phyloP scores from a whole-genome alignment of 2,113 vertebrate species.

The Lagenorhynchus albirostris region DNA sequence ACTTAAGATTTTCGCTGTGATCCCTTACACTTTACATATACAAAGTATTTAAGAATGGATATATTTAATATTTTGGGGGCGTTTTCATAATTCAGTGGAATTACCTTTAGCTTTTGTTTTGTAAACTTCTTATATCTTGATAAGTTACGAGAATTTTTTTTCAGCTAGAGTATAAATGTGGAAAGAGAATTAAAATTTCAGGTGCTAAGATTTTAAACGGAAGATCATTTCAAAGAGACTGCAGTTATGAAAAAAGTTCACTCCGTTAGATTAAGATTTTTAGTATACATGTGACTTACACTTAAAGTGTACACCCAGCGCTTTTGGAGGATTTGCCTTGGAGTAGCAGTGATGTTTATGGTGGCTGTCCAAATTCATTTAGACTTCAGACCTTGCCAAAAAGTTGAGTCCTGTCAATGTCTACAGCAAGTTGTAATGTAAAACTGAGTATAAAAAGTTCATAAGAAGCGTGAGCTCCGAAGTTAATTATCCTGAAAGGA shows the following conservation, averaged over 20 bases:
- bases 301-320: not conserved
- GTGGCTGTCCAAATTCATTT: not conserved
- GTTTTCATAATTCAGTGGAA: slow-evolving; percentile 7
- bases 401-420: not conserved
- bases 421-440: not conserved
- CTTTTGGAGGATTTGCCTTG: not conserved
- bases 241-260: not conserved
- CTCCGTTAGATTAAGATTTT: not conserved
- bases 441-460: not conserved
- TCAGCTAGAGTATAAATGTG: not conserved
- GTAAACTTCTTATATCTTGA: not conserved
- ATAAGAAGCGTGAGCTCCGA: not conserved
- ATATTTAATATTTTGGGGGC: not conserved
- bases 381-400: not conserved
- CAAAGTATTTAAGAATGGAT: not conserved
- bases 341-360: not conserved
- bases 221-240: not conserved
- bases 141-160: not conserved
- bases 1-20: not conserved
- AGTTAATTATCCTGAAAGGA: not conserved
- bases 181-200: not conserved
- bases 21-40: not conserved
- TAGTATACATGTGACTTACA: not conserved
- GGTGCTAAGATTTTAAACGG: not conserved
- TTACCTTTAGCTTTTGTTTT: slow-evolving; percentile 4